Evolutionary conservation across 2,113 vertebrate species (phyloP), one percentile per base, ranked within the genome.

Genomic region (Pangasianodon gigas): DNA sequence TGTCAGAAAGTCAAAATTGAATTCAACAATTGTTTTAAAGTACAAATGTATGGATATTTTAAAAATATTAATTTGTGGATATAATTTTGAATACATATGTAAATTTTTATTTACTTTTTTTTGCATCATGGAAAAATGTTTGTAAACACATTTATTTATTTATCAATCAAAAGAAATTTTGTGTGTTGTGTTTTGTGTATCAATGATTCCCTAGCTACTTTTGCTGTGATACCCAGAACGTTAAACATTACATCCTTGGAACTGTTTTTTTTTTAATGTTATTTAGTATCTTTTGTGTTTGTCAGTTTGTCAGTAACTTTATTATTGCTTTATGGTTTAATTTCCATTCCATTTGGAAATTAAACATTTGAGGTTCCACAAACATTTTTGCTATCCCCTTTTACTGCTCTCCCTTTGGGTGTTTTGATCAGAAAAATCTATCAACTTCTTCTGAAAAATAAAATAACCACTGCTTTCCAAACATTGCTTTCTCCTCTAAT

Each of bases 401-500:
- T 69, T 67, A 54, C 16, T 80, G n/a, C 32, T 41, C 24, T 41
- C 51, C 51, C 48, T n/a, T 69, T 46, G 21, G 51, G 44, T 65
- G 32, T 24, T 81, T 69, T 86, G 60, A 62, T 62, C 83, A 80
- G 48, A 84, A 62, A 84, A 44, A 26, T 65, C 44, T 52, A 77
- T 85, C 19, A 65, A 37, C 62, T 32, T 60, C 18, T 60, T 85
- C 88, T 81, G 26, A 52, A 56, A 74, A 83, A 92, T 88, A 84
- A 89, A 92, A 86, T 75, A 69, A 82, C 86, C 67, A 29, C 81
- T 84, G 46, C 71, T 91, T 89, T 80, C 69, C 54, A 51, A 71
- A 75, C 77, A 18, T 41, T 56, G 32, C 79, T 84, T 89, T 90
- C 58, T 62, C 89, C 52, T 87, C 54, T 88, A 81, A 86, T 84